A percentile compares a stretch with the other conserved stretches of the same genome.
phyloP scores from a whole-genome alignment of 2,888 invertebrate genomes.

The Piscicola geometra region DNA sequence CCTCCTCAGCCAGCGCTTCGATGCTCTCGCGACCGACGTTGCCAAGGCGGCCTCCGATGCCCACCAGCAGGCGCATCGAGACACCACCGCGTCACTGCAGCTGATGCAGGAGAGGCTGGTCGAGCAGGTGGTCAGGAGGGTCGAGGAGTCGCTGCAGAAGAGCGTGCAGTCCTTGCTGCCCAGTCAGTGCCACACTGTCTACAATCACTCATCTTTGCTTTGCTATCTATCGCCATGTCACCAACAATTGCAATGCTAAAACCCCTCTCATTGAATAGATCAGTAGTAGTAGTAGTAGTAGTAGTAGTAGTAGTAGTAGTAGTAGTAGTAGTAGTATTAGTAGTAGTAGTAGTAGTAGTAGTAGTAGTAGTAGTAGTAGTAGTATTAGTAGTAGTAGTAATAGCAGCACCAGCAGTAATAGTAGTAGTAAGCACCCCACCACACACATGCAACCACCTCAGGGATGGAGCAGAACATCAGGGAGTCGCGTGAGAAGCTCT shows the following conservation, averaged over 20 bases:
- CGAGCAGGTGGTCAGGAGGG: neutral
- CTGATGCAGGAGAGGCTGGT: neutral
- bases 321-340: too few species aligned
- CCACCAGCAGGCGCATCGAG: constrained; percentile 43
- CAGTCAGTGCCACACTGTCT: neutral
- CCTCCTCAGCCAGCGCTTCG: constrained; percentile 21
- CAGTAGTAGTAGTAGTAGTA: too few species aligned
- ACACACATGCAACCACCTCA: neutral
- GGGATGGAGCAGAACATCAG: constrained; percentile 59
- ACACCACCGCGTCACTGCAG: constrained; percentile 48
- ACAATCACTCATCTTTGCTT: too few species aligned
- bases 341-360: too few species aligned
- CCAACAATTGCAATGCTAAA: too few species aligned
- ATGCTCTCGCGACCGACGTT: constrained; percentile 40
- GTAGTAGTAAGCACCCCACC: too few species aligned
- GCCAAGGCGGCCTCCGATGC: constrained; percentile 30
- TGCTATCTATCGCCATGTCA: too few species aligned
- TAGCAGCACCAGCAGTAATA: too few species aligned
- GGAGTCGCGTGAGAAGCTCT: constrained; percentile 69
- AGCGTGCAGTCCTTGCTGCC: neutral
- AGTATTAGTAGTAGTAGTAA: too few species aligned
- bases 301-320: too few species aligned
- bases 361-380: too few species aligned
- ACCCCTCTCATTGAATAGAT: too few species aligned
- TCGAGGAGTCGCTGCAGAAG: neutral